Conservation (phyloP, 2,113 vertebrate genomes). For the Saccopteryx bilineata region DNA sequence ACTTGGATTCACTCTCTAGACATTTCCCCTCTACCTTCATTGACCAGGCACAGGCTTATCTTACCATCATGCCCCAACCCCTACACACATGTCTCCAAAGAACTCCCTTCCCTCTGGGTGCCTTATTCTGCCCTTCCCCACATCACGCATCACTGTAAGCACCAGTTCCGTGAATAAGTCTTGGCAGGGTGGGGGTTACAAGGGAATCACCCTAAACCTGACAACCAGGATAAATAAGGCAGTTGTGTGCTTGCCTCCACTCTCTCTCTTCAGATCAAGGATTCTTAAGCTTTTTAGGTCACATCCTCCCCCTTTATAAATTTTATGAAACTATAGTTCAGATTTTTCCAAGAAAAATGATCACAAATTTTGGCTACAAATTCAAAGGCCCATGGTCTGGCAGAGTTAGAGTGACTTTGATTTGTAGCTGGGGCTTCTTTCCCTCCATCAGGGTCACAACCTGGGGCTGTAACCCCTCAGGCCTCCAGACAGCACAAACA, state of each 20-base stretch:
- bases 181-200: neutral
- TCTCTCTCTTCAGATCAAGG: neutral
- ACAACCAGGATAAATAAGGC: neutral
- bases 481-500: neutral
- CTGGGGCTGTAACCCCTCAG: neutral
- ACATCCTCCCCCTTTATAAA: conserved; percentile 16
- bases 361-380: conserved; percentile 46
- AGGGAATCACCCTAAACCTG: neutral
- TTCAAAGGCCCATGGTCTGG: neutral
- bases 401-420: neutral
- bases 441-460: neutral
- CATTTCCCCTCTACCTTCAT: neutral
- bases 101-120: neutral
- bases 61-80: neutral
- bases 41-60: neutral
- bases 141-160: neutral
- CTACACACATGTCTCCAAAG: neutral
- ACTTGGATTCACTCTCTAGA: conserved; percentile 32
- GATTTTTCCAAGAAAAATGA: conserved; percentile 32
- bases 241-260: neutral
- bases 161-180: neutral
- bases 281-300: neutral
- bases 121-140: neutral
- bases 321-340: conserved; percentile 13
- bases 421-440: neutral